Percentiles rank a stretch among this genome's conserved stretches.
These are phyloP conservation scores for Agrochola litura DNA, from an alignment of 2,888 invertebrate species.

Conservation along the genomic window DNA sequence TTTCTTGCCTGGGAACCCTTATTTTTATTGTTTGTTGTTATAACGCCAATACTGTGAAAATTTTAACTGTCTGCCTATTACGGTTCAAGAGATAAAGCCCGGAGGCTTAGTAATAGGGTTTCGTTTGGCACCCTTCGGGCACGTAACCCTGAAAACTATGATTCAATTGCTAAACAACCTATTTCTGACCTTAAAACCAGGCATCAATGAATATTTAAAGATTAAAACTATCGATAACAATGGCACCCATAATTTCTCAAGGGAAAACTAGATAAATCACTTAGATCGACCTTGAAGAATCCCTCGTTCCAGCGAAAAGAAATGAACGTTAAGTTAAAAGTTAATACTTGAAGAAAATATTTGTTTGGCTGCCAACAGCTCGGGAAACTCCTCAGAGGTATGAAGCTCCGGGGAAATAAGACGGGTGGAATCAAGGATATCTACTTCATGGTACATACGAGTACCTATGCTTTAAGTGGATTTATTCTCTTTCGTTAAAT, in stretches of 20 bases:
- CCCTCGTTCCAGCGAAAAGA: slow-evolving; percentile 7
- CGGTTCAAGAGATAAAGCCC: too few relatives aligned
- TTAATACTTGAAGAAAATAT: slow-evolving; percentile 29
- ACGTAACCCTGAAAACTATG: too few relatives aligned
- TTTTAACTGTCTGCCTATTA: too few relatives aligned
- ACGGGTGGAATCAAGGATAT: neutral
- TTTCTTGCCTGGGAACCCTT: too few relatives aligned
- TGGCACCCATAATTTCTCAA: slow-evolving; percentile 2
- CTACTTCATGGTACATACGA: neutral
- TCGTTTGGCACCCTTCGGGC: too few relatives aligned
- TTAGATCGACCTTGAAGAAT: slow-evolving; percentile 18
- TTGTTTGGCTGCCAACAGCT: slow-evolving; percentile 23
- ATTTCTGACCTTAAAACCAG: neutral
- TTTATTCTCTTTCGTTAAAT: too few relatives aligned
- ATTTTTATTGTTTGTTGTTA: too few relatives aligned
- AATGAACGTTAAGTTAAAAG: slow-evolving; percentile 11
- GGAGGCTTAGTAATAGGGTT: too few relatives aligned
- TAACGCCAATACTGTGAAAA: too few relatives aligned
- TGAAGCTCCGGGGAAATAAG: slow-evolving; percentile 42
- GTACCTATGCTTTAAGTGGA: neutral
- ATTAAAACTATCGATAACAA: neutral
- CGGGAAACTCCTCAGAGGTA: slow-evolving; percentile 1
- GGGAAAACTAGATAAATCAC: slow-evolving; percentile 29
- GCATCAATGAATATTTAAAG: neutral
- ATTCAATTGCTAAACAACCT: neutral